Evolutionary conservation across 2,113 vertebrate genomes (phyloP).

Genomic region (Nicator chloris): DNA sequence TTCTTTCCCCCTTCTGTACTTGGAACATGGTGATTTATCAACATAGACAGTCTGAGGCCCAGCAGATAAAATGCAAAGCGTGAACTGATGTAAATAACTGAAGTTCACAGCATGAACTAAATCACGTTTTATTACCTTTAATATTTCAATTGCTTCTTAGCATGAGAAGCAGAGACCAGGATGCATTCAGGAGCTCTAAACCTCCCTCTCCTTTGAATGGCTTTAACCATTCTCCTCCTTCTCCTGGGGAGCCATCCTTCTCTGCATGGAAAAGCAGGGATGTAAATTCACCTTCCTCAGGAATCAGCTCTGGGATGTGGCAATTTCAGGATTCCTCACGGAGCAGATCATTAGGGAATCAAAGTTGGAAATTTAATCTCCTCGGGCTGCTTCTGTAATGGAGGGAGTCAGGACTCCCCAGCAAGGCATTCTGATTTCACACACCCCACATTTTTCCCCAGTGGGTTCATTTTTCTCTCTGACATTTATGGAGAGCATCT

Average conservation of each 20-base stretch:
- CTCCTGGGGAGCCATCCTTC: background rate
- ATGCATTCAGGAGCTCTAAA: background rate
- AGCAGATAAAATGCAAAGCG: conserved; percentile 56
- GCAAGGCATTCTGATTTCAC: background rate
- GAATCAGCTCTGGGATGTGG: background rate
- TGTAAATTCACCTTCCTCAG: background rate
- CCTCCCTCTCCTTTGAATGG: background rate
- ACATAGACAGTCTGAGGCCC: conserved; percentile 43
- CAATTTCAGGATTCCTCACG: background rate
- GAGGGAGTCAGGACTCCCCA: background rate
- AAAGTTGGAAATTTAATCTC: background rate
- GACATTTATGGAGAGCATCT: background rate
- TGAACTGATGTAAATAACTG: conserved; percentile 61
- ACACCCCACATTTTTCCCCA: background rate
- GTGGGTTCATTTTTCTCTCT: background rate
- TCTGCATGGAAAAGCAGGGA: background rate
- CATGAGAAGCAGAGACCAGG: conserved; percentile 15
- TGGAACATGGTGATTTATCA: conserved; percentile 54
- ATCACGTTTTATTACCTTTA: conserved; percentile 61
- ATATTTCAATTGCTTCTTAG: conserved; percentile 62
- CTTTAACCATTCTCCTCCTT: background rate
- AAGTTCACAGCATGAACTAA: conserved; percentile 59
- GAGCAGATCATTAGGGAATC: background rate
- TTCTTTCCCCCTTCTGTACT: conserved; percentile 27
- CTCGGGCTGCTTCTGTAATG: background rate